These are phyloP conservation scores for Calliphora vomitoria DNA, from an alignment of 2,888 invertebrate species.

Conservation along the genomic window DNA sequence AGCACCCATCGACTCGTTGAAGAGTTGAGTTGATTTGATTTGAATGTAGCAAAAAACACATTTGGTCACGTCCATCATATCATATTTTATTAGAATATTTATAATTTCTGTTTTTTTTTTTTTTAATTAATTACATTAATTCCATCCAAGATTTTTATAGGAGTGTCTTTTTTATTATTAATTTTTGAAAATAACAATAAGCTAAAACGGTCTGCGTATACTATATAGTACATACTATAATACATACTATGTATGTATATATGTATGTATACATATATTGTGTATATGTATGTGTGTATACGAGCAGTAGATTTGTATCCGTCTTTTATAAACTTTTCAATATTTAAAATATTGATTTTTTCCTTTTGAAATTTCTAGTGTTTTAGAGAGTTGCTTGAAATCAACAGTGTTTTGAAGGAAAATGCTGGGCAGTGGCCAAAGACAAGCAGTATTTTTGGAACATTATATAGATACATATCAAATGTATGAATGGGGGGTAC, in stretches of 20 bases:
- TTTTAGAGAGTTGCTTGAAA: constrained; percentile 9
- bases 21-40: background rate
- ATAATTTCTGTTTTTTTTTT: too few species aligned
- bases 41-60: constrained; percentile 43
- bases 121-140: constrained; percentile 60
- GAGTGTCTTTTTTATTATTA: constrained; percentile 47
- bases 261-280: background rate
- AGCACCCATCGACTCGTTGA: background rate
- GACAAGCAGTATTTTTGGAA: constrained; percentile 18
- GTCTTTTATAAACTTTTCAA: constrained; percentile 15
- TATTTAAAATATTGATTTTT: constrained; percentile 58
- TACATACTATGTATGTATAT: constrained; percentile 9
- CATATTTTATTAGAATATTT: constrained; percentile 39
- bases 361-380: background rate
- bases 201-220: background rate
- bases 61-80: constrained; percentile 65
- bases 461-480: background rate
- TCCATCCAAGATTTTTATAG: constrained; percentile 57
- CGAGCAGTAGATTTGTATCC: background rate
- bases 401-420: constrained; percentile 2
- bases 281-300: constrained; percentile 1
- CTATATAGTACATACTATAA: constrained; percentile 4
- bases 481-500: background rate
- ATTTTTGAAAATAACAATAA: constrained; percentile 2
- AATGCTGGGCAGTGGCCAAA: background rate